These are phyloP conservation scores for Poeciliopsis turrubarensis DNA, from an alignment of 2,113 vertebrate species.

Conservation along the genomic window DNA sequence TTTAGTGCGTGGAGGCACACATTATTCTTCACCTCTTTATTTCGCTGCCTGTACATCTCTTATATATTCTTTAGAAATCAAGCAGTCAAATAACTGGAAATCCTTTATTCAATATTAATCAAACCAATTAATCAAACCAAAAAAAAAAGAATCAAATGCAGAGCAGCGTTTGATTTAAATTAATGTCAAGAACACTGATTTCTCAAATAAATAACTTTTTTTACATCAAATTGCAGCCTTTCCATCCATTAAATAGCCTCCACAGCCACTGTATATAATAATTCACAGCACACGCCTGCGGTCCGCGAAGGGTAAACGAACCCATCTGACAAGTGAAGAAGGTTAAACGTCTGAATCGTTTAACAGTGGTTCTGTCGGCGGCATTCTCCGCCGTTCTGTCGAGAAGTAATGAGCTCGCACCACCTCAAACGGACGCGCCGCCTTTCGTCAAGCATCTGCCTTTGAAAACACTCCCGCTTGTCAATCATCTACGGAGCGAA, in stretches of 20 bases:
- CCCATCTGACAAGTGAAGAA: slow-evolving; percentile 23
- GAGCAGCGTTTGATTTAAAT: not conserved
- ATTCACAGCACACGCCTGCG: not conserved
- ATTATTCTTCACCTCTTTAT: not conserved
- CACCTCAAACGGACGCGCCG: not conserved
- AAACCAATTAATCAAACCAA: not conserved
- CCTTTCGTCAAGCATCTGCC: slow-evolving; percentile 10
- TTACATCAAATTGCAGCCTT: not conserved
- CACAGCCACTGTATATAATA: not conserved
- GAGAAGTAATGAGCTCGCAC: slow-evolving; percentile 19
- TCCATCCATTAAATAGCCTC: not conserved
- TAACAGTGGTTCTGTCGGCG: slow-evolving; percentile 22
- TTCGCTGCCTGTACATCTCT: not conserved
- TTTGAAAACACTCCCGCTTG: slow-evolving; percentile 6
- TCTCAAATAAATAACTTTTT: not conserved
- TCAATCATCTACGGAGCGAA: slow-evolving; percentile 36
- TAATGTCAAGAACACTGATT: not conserved
- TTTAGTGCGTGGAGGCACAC: not conserved
- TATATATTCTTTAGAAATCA: not conserved
- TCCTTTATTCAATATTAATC: not conserved
- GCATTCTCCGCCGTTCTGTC: slow-evolving; percentile 4
- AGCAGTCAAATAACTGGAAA: not conserved
- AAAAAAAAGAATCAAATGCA: not conserved
- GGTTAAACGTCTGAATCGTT: slow-evolving; percentile 33
- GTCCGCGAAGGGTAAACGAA: slow-evolving; percentile 29